Evolutionary conservation across 2,888 invertebrate species (phyloP), one percentile per base, ranked within the genome.

Genomic region (Orthosia incerta): DNA sequence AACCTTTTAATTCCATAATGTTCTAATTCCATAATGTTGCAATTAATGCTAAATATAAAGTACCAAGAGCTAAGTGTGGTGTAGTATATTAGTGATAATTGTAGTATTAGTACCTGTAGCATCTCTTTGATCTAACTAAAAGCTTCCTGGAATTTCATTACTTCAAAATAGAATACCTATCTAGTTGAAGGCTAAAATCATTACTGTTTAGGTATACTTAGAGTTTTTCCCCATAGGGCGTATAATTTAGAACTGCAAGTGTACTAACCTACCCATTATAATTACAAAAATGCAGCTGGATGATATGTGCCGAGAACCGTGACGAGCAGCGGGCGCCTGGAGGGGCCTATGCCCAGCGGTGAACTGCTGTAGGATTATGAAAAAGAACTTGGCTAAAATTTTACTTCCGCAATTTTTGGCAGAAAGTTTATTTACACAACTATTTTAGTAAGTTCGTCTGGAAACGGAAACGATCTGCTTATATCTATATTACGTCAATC

Each of bases 401-500:
- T 74, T 46, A 50, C 3, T 39, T 3, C 1, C 0, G n/a, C 1
- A 16, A 2, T 26, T 57, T 26, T 62, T 76, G 57, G 56, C 70
- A 39, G n/a, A 48, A 56, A 45, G 11, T 55, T 57, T 78, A 57
- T 78, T 71, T 77, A 67, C 48, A 48, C 18, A 48, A 39, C 66
- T 61, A 57, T 76, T 51, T 48, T 46, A 56, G 46, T 56, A 26
- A 60, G 18, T 63, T 48, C 16, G 67, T 63, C 63, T 50, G 26
- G 45, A 48, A 77, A 60, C 71, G 79, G 79, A 80, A 71, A 82
- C 60, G 59, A 71, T 71, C 51, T 71, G 64, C 48, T 82, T 66
- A 69, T 71, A 67, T 64, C 16, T 55, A 26, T 13, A 1, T 48
- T 77, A 50, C 79, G 83, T 82, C 71, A 71, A 57, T 57, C 56